phyloP scores from a whole-genome alignment of 2,888 invertebrate genomes.

The Tiphia femorata region DNA sequence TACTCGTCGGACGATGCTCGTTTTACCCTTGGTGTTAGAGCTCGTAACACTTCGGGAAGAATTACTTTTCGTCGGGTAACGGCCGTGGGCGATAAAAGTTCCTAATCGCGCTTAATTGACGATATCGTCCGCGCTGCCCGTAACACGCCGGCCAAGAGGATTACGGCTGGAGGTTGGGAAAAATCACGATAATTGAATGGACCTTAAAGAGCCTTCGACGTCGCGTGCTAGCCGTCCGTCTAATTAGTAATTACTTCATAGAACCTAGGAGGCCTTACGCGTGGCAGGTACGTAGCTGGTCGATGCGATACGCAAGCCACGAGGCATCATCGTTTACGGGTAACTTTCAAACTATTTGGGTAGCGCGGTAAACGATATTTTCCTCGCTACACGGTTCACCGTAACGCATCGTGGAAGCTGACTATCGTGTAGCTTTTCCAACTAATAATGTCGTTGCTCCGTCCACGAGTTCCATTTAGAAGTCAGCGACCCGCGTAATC shows the following conservation, averaged over 20 bases:
- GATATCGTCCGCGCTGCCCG: neutral
- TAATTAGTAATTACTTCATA: neutral
- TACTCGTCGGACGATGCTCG: too few species aligned
- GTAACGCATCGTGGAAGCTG: too few species aligned
- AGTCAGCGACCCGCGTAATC: too few species aligned
- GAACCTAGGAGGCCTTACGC: neutral
- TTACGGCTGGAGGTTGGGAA: neutral
- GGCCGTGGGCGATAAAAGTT: neutral
- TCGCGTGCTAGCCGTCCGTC: neutral
- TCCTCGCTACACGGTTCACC: too few species aligned
- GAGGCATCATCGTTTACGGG: neutral
- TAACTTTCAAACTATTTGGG: too few species aligned
- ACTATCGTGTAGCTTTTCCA: too few species aligned
- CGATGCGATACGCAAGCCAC: neutral
- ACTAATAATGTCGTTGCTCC: too few species aligned
- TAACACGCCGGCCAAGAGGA: too few species aligned
- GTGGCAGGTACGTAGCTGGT: neutral
- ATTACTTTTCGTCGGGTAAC: neutral
- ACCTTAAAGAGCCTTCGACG: neutral
- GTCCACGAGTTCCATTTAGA: too few species aligned
- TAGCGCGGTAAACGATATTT: too few species aligned
- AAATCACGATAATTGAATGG: neutral
- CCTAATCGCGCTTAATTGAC: neutral
- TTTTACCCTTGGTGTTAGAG: too few species aligned
- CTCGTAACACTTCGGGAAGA: neutral